Conservation (phyloP, 2,797 vertebrate species). For the Picus viridis region DNA sequence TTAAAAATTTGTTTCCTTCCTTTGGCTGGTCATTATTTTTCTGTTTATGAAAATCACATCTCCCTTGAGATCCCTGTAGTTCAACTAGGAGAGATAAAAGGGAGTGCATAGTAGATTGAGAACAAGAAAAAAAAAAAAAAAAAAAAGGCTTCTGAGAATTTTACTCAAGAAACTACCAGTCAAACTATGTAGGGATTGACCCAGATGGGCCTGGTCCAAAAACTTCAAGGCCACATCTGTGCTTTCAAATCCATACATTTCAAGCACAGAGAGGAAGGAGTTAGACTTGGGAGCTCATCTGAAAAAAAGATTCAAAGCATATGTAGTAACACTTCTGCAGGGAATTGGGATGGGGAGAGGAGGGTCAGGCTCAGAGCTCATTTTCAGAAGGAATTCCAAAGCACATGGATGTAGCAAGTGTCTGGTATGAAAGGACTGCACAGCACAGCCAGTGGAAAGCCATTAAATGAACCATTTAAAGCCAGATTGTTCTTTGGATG, state of each 20-base stretch:
- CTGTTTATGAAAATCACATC: conserved; percentile 76
- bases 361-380: conserved; percentile 47
- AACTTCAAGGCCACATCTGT: conserved; percentile 60
- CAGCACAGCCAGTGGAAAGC: background rate
- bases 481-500: conserved; percentile 36
- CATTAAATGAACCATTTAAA: conserved; percentile 36
- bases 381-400: conserved; percentile 56
- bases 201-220: conserved; percentile 54
- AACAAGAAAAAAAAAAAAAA: conserved; percentile 50
- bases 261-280: conserved; percentile 9
- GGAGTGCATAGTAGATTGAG: conserved; percentile 49
- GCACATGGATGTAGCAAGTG: conserved; percentile 33
- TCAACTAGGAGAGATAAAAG: conserved; percentile 79
- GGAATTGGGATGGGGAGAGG: conserved; percentile 33
- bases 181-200: conserved; percentile 45
- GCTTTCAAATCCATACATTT: conserved; percentile 46
- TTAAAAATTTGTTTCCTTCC: conserved; percentile 69
- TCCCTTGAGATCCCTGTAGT: conserved; percentile 72
- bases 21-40: conserved; percentile 73
- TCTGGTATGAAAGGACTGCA: conserved; percentile 5
- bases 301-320: conserved; percentile 62
- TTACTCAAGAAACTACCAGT: conserved; percentile 47
- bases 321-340: conserved; percentile 39
- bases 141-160: conserved; percentile 57
- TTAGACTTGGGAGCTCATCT: conserved; percentile 54